A percentile compares a stretch with the other conserved stretches of the same genome.
Conservation (phyloP, 2,113 vertebrate genomes). For the Dendropsophus ebraccatus region DNA sequence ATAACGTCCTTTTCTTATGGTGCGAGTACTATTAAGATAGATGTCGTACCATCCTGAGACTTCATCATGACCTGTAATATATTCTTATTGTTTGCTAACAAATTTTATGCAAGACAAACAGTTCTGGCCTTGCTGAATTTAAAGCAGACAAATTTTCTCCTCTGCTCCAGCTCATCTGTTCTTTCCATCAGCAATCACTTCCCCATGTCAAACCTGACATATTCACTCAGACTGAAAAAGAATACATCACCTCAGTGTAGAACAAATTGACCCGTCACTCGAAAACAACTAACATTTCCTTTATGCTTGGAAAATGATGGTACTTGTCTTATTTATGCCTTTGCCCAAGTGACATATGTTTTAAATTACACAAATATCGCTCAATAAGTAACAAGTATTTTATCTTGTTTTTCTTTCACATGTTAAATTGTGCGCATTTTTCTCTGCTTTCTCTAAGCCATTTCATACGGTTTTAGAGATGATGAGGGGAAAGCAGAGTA, state of each 20-base stretch:
- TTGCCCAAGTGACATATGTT: constrained; percentile 23
- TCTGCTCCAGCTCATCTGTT: constrained; percentile 50
- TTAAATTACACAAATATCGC: constrained; percentile 28
- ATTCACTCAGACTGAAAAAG: constrained; percentile 12
- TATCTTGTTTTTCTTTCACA: constrained; percentile 1
- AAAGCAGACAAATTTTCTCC: constrained; percentile 41
- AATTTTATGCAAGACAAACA: constrained; percentile 38
- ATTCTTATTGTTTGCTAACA: neutral
- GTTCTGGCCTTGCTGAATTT: constrained; percentile 44
- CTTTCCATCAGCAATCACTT: constrained; percentile 60
- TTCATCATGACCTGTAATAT: constrained; percentile 25
- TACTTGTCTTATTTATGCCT: constrained; percentile 30
- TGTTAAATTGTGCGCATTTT: neutral
- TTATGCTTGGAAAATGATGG: constrained; percentile 45
- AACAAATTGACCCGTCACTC: constrained; percentile 31
- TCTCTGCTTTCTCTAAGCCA: neutral
- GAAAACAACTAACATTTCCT: constrained; percentile 57
- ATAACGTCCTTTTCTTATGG: neutral
- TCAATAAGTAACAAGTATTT: neutral
- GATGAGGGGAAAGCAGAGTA: neutral
- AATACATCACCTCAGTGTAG: constrained; percentile 54
- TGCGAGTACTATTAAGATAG: neutral
- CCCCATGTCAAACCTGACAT: constrained; percentile 57
- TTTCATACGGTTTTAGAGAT: neutral
- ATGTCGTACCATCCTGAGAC: neutral